A percentile compares a stretch with the other conserved stretches of the same genome.
Conservation (phyloP, 2,888 invertebrate species). For the Cenopis cana region DNA sequence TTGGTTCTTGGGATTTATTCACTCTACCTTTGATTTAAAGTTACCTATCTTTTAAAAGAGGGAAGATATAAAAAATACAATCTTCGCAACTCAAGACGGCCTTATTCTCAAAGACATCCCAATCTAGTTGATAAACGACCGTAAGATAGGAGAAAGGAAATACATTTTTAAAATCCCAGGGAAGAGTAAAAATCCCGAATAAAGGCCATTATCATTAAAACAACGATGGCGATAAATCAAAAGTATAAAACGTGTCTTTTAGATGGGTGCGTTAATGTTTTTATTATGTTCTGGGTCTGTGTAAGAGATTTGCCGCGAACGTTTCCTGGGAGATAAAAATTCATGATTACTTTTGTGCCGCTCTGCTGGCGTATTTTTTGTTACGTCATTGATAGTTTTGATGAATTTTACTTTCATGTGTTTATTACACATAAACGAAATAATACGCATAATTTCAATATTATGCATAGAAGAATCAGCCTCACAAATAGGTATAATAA, state of each 20-base stretch:
- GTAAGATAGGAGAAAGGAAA: slow-evolving; percentile 65
- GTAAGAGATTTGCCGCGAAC: slow-evolving; percentile 28
- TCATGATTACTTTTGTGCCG: slow-evolving; percentile 14
- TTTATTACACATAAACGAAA: neutral
- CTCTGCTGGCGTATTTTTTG: neutral
- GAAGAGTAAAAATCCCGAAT: slow-evolving; percentile 61
- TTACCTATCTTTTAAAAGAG: slow-evolving; percentile 32
- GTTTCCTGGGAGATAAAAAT: slow-evolving; percentile 21
- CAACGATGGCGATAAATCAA: slow-evolving; percentile 70
- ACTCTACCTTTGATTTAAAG: slow-evolving; percentile 34
- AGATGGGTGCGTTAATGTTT: slow-evolving; percentile 63
- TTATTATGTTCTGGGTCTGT: slow-evolving; percentile 52
- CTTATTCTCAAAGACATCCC: slow-evolving; percentile 61
- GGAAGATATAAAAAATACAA: slow-evolving; percentile 40
- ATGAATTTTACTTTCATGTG: neutral
- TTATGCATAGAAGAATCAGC: too few species aligned
- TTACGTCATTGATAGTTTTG: neutral
- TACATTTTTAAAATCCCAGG: slow-evolving; percentile 60
- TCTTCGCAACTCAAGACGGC: slow-evolving; percentile 51
- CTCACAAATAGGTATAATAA: too few species aligned
- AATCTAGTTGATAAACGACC: slow-evolving; percentile 70
- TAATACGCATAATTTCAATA: too few species aligned
- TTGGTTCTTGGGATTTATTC: neutral
- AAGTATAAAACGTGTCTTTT: slow-evolving; percentile 64
- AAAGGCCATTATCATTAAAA: slow-evolving; percentile 68